Evolutionary conservation across 2,888 invertebrate genomes (phyloP).

Genomic region (Leucoma salicis): DNA sequence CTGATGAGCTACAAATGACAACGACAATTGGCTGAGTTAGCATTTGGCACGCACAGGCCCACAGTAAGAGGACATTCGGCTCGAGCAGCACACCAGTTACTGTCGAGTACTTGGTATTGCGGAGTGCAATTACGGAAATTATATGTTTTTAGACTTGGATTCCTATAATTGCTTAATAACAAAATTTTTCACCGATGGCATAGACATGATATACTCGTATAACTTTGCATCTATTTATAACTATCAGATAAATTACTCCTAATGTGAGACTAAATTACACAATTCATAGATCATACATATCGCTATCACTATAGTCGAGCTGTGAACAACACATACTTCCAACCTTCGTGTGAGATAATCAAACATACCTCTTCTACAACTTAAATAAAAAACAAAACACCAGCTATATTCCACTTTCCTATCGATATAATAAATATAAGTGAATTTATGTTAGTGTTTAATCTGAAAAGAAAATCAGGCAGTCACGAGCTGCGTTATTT

Average conservation of each 20-base stretch:
- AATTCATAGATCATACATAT: no score
- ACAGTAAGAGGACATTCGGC: conserved; percentile 43
- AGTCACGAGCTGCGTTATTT: conserved; percentile 75
- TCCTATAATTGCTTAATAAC: conserved; percentile 40
- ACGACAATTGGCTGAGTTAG: conserved; percentile 72
- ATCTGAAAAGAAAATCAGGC: conserved; percentile 68
- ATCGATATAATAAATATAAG: conserved; percentile 73
- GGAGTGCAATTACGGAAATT: conserved; percentile 49
- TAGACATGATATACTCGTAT: no score
- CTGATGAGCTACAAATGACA: conserved; percentile 52
- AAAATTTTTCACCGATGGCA: no score
- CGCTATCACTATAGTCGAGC: no score
- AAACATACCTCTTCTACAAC: conserved; percentile 28
- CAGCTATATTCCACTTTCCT: conserved; percentile 39
- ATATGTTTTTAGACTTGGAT: conserved; percentile 39
- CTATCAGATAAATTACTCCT: no score
- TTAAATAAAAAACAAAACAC: conserved; percentile 36
- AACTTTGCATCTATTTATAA: no score
- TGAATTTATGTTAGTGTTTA: conserved; percentile 73
- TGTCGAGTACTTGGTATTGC: conserved; percentile 40
- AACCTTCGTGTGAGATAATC: no score
- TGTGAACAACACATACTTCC: no score
- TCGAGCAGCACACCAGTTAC: conserved; percentile 35
- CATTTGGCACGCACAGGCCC: conserved; percentile 65
- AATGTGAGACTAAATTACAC: no score